Evolutionary conservation across 2,797 vertebrate genomes (phyloP).

Genomic region (Epinephelus malabaricus): DNA sequence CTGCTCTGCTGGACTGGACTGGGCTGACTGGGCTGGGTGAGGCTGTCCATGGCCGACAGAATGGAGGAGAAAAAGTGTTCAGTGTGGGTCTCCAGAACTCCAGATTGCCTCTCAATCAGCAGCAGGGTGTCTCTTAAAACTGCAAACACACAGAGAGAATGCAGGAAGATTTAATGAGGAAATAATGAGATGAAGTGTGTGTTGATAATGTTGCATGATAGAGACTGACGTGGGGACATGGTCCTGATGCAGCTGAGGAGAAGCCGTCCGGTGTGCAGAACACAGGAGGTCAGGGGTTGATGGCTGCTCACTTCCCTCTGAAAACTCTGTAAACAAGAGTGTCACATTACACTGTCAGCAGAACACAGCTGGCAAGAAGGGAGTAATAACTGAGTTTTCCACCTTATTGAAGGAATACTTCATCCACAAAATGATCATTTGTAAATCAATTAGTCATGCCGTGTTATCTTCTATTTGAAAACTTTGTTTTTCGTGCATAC

Average conservation of each 20-base stretch:
- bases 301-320: conserved; percentile 89
- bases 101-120: conserved; percentile 89
- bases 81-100: conserved; percentile 84
- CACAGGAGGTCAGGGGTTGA: conserved; percentile 86
- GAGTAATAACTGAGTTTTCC: not conserved
- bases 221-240: conserved; percentile 88
- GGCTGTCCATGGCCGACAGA: conserved; percentile 85
- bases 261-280: conserved; percentile 89
- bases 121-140: conserved; percentile 89
- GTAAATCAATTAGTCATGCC: no score
- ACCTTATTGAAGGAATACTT: not conserved
- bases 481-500: no score
- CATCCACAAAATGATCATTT: no score
- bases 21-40: conserved; percentile 68
- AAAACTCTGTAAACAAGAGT: conserved; percentile 84
- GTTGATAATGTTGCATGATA: not conserved
- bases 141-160: conserved; percentile 59
- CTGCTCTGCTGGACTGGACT: conserved; percentile 4
- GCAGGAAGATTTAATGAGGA: not conserved
- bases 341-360: not conserved
- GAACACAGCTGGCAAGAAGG: not conserved
- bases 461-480: no score
- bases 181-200: fast-evolving
- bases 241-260: conserved; percentile 89
- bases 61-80: conserved; percentile 89